Conservation (phyloP, 1,140 invertebrate genomes). For the Drosophila sp. region DNA sequence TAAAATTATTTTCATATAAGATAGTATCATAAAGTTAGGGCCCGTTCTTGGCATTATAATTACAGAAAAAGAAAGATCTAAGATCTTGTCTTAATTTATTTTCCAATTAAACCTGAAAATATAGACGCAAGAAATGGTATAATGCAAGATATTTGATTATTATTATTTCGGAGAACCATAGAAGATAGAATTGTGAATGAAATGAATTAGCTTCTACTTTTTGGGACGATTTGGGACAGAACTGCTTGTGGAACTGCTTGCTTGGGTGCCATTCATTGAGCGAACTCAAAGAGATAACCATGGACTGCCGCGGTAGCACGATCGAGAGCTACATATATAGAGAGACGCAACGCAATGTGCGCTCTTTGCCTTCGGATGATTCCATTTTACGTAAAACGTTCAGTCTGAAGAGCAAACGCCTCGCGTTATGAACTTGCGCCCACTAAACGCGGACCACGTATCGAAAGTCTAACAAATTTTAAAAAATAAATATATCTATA, state of each 20-base stretch:
- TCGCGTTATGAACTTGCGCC: slow-evolving; percentile 50
- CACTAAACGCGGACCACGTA: slow-evolving; percentile 13
- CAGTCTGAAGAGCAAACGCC: slow-evolving; percentile 44
- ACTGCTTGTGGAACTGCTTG: slow-evolving; percentile 11
- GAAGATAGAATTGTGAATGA: too few species aligned
- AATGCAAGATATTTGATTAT: too few species aligned
- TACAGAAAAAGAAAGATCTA: too few species aligned
- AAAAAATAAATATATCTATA: slow-evolving; percentile 10
- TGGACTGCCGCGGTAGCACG: background rate
- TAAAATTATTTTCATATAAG: too few species aligned
- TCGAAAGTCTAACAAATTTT: background rate
- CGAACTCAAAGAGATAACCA: background rate
- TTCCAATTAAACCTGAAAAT: too few species aligned
- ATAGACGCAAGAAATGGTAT: too few species aligned
- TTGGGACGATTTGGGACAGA: too few species aligned
- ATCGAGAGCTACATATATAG: background rate
- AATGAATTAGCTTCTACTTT: too few species aligned
- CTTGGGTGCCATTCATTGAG: background rate
- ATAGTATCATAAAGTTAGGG: too few species aligned
- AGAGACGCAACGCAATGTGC: slow-evolving; percentile 1
- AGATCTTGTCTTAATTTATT: too few species aligned
- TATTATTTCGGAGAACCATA: too few species aligned
- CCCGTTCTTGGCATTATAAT: too few species aligned
- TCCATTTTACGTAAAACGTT: slow-evolving; percentile 32
- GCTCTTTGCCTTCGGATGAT: slow-evolving; percentile 1